Evolutionary conservation across 2,113 vertebrate genomes (phyloP).

Genomic region (Charadrius vociferus): DNA sequence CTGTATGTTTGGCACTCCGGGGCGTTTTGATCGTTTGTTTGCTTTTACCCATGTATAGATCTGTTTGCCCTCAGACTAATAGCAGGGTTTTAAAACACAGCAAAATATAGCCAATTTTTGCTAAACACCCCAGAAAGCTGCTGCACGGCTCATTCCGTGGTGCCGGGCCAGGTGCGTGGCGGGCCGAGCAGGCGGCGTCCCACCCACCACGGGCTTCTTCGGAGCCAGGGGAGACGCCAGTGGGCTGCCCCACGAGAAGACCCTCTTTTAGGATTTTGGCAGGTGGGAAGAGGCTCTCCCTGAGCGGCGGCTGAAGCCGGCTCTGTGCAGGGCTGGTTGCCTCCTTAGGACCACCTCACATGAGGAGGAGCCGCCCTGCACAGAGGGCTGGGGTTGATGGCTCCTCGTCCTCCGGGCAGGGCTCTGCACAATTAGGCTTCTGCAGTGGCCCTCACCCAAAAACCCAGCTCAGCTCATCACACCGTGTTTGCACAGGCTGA

Average conservation of each 20-base stretch:
- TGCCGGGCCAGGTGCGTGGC: fast-evolving
- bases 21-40: fast-evolving
- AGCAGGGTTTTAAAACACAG: not conserved
- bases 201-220: fast-evolving
- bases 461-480: not conserved
- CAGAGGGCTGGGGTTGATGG: fast-evolving
- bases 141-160: not conserved
- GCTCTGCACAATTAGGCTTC: not conserved
- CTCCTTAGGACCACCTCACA: not conserved
- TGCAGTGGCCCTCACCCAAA: not conserved
- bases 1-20: fast-evolving
- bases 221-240: not conserved
- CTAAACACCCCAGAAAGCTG: not conserved
- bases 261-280: fast-evolving
- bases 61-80: not conserved
- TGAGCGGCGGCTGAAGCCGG: too few species aligned
- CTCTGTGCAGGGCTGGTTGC: not conserved
- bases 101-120: not conserved
- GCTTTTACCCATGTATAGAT: not conserved
- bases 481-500: fast-evolving
- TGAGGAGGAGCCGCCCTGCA: not conserved
- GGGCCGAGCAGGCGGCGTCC: not conserved
- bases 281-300: too few species aligned
- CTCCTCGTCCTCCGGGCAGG: not conserved
- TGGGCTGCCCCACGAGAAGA: fast-evolving